Conservation (phyloP, 2,797 vertebrate species). For the Periparus ater region DNA sequence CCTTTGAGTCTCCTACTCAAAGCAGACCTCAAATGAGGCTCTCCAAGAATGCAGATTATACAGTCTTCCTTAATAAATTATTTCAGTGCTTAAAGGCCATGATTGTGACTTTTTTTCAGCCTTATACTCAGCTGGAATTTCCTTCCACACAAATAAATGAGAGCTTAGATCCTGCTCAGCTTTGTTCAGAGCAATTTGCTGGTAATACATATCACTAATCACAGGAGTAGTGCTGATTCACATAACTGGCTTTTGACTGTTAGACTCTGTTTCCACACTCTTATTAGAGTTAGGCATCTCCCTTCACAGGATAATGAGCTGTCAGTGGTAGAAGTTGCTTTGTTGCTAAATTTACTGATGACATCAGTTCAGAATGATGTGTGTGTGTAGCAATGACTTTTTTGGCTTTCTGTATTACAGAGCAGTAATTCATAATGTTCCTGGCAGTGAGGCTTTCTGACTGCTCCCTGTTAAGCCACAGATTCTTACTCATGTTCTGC, state of each 20-base stretch:
- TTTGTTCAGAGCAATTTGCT: not conserved
- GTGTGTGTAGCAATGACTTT: not conserved
- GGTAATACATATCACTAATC: not conserved
- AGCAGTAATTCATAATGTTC: conserved; percentile 30
- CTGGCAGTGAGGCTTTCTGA: not conserved
- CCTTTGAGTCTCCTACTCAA: not conserved
- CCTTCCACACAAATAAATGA: not conserved
- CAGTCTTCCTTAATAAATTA: not conserved
- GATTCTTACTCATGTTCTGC: not conserved
- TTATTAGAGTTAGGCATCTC: not conserved
- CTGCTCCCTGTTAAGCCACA: not conserved
- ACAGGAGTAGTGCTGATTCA: not conserved
- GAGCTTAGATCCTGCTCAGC: not conserved
- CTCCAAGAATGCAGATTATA: not conserved
- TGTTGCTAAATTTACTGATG: conserved; percentile 36
- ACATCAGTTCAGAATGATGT: conserved; percentile 1
- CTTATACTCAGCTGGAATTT: not conserved
- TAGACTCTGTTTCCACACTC: not conserved
- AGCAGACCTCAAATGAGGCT: not conserved
- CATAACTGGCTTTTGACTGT: not conserved
- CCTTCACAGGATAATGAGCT: not conserved
- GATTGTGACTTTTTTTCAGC: not conserved
- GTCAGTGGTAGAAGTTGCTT: not conserved
- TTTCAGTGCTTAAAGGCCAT: not conserved
- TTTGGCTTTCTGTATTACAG: conserved; percentile 6